Conservation (phyloP, 1,140 invertebrate genomes). For the Cotesia glomerata region DNA sequence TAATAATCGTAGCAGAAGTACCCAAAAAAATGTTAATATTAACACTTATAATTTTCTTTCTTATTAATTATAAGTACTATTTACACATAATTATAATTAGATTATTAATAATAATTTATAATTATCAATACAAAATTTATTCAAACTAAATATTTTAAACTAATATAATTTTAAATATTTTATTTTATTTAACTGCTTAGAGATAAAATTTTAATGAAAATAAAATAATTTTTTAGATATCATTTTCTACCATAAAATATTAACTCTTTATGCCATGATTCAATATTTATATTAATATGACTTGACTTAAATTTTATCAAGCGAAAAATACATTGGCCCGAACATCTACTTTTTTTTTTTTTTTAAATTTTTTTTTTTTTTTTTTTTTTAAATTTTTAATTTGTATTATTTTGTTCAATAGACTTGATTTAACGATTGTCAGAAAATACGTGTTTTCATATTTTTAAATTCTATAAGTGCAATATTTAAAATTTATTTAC, state of each 20-base stretch:
- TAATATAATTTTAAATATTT: slow-evolving; percentile 2
- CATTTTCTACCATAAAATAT: slow-evolving; percentile 26
- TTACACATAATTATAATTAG: too few relatives aligned
- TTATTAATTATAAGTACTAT: too few relatives aligned
- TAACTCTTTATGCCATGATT: slow-evolving; percentile 14
- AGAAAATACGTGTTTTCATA: slow-evolving; percentile 21
- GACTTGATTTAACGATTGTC: slow-evolving; percentile 25
- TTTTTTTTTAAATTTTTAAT: neutral
- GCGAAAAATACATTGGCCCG: slow-evolving; percentile 24
- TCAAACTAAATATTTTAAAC: neutral
- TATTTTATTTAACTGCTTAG: slow-evolving; percentile 11
- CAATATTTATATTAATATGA: neutral
- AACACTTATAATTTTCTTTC: too few relatives aligned
- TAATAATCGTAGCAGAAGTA: too few relatives aligned
- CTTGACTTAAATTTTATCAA: neutral
- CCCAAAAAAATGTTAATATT: too few relatives aligned
- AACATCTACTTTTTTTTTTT: slow-evolving; percentile 14
- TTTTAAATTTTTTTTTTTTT: neutral
- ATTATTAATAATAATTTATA: too few relatives aligned
- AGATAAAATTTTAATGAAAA: slow-evolving; percentile 22
- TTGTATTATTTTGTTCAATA: neutral
- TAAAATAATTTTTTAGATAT: slow-evolving; percentile 30
- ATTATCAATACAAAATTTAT: too few relatives aligned
- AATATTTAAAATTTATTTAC: neutral
- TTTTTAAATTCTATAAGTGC: neutral